Evolutionary conservation across 2,888 invertebrate species (phyloP).

Genomic region (Metacarcinus magister): DNA sequence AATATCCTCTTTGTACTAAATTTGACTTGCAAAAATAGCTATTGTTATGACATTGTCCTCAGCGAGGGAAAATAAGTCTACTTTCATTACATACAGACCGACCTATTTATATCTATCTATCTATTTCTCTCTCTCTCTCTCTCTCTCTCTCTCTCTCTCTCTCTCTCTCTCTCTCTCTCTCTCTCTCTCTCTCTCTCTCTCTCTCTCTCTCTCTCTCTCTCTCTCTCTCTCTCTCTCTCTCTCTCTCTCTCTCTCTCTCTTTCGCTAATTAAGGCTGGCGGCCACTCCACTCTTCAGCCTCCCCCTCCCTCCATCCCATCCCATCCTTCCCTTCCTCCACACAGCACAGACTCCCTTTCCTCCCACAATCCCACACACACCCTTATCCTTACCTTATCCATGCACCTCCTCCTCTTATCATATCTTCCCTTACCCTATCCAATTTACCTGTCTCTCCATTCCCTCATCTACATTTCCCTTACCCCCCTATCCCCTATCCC

Average conservation of each 20-base stretch:
- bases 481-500: background rate
- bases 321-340: background rate
- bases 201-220: constrained; percentile 47
- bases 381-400: background rate
- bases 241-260: constrained; percentile 42
- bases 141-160: constrained; percentile 26
- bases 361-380: background rate
- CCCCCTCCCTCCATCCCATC: background rate
- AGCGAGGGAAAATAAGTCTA: too few relatives aligned
- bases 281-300: background rate
- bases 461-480: background rate
- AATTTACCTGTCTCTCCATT: too few relatives aligned
- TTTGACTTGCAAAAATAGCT: too few relatives aligned
- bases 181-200: constrained; percentile 48
- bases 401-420: background rate
- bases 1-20: too few relatives aligned
- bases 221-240: constrained; percentile 38
- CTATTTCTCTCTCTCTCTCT: background rate
- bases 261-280: background rate
- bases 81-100: too few relatives aligned
- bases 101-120: too few relatives aligned
- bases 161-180: constrained; percentile 18
- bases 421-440: background rate
- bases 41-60: too few relatives aligned
- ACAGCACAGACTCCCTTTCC: too few relatives aligned